Evolutionary conservation across 2,113 vertebrate species (phyloP).

Genomic region (Felis catus): DNA sequence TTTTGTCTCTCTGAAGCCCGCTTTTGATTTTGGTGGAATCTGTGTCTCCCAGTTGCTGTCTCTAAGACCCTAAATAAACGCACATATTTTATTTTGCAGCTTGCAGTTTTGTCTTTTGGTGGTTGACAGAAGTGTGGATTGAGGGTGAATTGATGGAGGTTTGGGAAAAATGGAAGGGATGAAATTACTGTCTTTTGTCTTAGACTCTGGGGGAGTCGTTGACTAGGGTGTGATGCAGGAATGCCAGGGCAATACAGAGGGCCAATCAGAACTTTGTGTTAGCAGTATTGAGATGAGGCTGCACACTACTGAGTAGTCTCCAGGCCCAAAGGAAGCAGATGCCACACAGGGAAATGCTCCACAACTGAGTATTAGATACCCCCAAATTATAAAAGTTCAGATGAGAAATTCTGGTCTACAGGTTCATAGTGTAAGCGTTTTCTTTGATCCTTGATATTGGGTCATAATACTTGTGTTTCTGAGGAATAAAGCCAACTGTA

Average conservation of each 20-base stretch:
- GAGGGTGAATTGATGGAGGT: neutral
- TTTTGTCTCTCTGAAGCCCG: neutral
- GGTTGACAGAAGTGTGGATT: neutral
- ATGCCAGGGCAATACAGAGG: neutral
- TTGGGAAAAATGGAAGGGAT: neutral
- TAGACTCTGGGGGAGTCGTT: neutral
- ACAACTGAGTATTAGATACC: neutral
- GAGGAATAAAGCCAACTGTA: neutral
- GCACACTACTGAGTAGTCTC: neutral
- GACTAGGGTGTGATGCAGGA: too few species aligned
- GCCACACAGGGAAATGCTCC: neutral
- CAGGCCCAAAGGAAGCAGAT: neutral
- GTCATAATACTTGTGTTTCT: neutral
- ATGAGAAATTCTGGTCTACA: neutral
- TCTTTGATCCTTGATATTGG: neutral
- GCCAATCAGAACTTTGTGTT: neutral
- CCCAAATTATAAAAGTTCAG: neutral
- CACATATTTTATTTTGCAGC: neutral
- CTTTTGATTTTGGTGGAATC: neutral
- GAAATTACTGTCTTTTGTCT: neutral
- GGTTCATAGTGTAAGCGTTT: neutral
- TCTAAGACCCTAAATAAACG: neutral
- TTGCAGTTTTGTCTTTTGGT: neutral
- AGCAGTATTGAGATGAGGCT: neutral
- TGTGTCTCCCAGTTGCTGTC: neutral